Conservation (phyloP, 2,888 invertebrate genomes). For the Acronicta psi region DNA sequence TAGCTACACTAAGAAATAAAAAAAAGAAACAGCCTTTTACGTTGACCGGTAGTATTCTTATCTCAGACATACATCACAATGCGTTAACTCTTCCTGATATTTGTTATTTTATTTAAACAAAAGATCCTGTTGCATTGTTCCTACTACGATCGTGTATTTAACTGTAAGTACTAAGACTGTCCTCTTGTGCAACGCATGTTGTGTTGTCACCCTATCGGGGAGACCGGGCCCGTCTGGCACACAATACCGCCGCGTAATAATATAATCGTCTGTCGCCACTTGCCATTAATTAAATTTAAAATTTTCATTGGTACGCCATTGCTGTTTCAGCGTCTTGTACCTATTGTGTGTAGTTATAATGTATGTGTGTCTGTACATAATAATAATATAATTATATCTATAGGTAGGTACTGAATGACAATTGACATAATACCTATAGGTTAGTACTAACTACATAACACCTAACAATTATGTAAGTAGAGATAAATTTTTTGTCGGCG, state of each 20-base stretch:
- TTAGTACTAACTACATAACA: too few species aligned
- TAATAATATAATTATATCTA: too few species aligned
- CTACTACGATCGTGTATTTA: neutral
- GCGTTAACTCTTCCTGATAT: too few species aligned
- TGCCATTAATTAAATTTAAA: slow-evolving; percentile 88
- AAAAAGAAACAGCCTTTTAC: too few species aligned
- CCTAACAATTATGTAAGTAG: too few species aligned
- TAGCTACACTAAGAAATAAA: too few species aligned
- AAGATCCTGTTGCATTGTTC: neutral
- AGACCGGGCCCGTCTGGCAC: slow-evolving; percentile 63
- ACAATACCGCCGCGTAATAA: slow-evolving; percentile 82
- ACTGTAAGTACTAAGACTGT: slow-evolving; percentile 11
- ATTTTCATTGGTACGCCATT: slow-evolving; percentile 77
- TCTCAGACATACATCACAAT: too few species aligned
- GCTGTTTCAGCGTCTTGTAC: slow-evolving; percentile 55
- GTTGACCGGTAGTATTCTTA: too few species aligned
- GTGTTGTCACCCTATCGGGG: slow-evolving; percentile 35
- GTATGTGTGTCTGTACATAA: neutral
- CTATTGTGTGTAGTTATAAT: slow-evolving; percentile 9
- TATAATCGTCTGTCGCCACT: slow-evolving; percentile 86
- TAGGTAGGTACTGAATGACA: too few species aligned
- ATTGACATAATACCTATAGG: too few species aligned
- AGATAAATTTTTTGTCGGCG: too few species aligned
- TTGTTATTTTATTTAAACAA: neutral
- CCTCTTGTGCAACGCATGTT: neutral